A percentile compares a stretch with the other conserved stretches of the same genome.
These are phyloP conservation scores for Falco novaeseelandiae DNA, from an alignment of 2,797 vertebrate genomes.

Conservation along the genomic window DNA sequence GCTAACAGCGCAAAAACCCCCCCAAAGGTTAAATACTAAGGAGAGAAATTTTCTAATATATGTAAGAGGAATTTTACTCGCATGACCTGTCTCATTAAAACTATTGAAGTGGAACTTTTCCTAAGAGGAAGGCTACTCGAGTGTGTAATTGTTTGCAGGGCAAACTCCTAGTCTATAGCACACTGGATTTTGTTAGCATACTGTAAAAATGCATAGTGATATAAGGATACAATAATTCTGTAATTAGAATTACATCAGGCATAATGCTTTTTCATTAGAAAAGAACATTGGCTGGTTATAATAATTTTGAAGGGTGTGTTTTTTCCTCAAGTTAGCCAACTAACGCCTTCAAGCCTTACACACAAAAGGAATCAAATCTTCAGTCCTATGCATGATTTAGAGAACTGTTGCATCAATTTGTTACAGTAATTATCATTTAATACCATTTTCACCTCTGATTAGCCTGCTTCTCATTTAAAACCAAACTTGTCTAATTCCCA, in stretches of 20 bases:
- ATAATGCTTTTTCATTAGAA: slow-evolving; percentile 41
- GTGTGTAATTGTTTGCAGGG: slow-evolving; percentile 38
- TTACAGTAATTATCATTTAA: slow-evolving; percentile 21
- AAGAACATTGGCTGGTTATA: background rate
- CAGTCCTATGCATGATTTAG: background rate
- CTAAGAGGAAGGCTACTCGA: background rate
- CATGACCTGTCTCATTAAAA: slow-evolving; percentile 22
- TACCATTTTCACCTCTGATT: background rate
- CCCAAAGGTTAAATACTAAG: background rate
- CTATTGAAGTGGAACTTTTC: slow-evolving; percentile 23
- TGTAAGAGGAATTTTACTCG: slow-evolving; percentile 9
- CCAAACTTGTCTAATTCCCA: background rate
- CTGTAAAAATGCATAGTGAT: background rate
- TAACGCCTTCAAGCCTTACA: background rate
- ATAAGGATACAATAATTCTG: background rate
- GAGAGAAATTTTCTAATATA: background rate
- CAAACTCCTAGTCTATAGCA: background rate
- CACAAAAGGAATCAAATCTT: background rate
- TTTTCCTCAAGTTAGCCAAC: background rate
- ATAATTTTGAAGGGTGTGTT: background rate
- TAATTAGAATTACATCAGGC: slow-evolving; percentile 45
- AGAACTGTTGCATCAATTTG: background rate
- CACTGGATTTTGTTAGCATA: background rate
- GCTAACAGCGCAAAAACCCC: background rate
- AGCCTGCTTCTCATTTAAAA: background rate